phyloP scores from a whole-genome alignment of 2,113 vertebrate genomes.

The Orthonyx spaldingii region DNA sequence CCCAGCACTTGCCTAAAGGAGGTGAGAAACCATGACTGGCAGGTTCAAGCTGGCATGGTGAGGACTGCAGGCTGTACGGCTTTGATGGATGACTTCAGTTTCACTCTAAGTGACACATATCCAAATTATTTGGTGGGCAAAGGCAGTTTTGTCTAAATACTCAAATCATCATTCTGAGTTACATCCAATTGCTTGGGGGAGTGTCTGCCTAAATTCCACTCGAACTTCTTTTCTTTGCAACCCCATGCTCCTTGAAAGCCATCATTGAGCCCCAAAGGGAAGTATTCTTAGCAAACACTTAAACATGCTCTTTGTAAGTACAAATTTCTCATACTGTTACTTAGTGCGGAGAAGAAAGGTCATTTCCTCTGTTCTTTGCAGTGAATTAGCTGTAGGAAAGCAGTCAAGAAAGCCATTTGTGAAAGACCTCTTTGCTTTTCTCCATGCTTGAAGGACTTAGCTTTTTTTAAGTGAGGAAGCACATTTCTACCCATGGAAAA shows the following conservation, averaged over 20 bases:
- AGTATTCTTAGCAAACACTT: not conserved
- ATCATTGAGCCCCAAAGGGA: not conserved
- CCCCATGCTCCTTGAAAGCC: not conserved
- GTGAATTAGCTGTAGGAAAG: not conserved
- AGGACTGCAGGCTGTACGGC: not conserved
- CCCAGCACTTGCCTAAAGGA: not conserved
- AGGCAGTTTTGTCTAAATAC: not conserved
- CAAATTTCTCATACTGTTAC: not conserved
- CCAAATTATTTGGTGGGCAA: not conserved
- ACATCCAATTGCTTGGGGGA: not conserved
- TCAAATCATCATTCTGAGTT: not conserved
- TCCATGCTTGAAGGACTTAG: not conserved
- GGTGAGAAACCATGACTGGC: conserved; percentile 11
- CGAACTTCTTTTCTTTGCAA: not conserved
- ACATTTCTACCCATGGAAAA: not conserved
- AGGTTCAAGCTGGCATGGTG: conserved; percentile 8
- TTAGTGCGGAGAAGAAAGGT: not conserved
- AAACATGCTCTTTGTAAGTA: not conserved
- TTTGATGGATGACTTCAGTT: not conserved
- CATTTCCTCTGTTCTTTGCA: not conserved
- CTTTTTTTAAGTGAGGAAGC: not conserved
- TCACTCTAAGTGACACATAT: not conserved
- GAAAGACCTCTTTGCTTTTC: not conserved
- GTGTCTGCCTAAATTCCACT: not conserved
- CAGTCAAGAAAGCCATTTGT: not conserved